Percentiles rank a stretch among this genome's conserved stretches.
Conservation (phyloP, 2,888 invertebrate genomes). For the Yponomeuta cagnagella region DNA sequence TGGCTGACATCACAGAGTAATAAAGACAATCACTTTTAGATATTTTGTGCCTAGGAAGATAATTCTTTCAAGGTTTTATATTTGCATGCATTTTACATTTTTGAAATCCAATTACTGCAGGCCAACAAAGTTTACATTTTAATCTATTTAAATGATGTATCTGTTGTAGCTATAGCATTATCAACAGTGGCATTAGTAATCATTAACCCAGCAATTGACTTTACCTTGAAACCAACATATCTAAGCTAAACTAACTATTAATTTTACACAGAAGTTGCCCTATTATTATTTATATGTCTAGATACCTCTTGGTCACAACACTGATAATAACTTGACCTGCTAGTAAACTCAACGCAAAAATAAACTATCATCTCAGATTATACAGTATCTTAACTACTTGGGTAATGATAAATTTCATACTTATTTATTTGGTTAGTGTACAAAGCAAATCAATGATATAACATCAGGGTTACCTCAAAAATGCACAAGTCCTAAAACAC, state of each 20-base stretch:
- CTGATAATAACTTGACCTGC: not conserved
- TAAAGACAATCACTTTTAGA: not conserved
- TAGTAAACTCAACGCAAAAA: not conserved
- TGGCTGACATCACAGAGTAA: not conserved
- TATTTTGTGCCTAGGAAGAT: not conserved
- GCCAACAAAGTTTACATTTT: not conserved
- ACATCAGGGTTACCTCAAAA: no score
- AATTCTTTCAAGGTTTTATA: not conserved
- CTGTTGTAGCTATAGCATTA: no score
- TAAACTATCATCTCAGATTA: not conserved
- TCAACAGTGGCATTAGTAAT: not conserved
- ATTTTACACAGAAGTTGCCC: not conserved
- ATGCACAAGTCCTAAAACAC: no score
- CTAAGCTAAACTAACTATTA: not conserved
- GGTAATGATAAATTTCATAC: no score
- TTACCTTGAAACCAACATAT: not conserved
- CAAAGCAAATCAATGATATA: no score
- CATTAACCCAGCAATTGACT: not conserved
- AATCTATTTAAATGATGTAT: no score
- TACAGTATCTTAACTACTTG: not conserved
- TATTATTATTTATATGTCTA: not conserved
- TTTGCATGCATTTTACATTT: not conserved
- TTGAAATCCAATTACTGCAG: not conserved
- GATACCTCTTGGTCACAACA: not conserved
- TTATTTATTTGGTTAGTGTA: no score